Percentiles rank a stretch among this genome's conserved stretches.
These are phyloP conservation scores for Nebria ingens DNA, from an alignment of 1,140 invertebrate genomes.

Conservation along the genomic window DNA sequence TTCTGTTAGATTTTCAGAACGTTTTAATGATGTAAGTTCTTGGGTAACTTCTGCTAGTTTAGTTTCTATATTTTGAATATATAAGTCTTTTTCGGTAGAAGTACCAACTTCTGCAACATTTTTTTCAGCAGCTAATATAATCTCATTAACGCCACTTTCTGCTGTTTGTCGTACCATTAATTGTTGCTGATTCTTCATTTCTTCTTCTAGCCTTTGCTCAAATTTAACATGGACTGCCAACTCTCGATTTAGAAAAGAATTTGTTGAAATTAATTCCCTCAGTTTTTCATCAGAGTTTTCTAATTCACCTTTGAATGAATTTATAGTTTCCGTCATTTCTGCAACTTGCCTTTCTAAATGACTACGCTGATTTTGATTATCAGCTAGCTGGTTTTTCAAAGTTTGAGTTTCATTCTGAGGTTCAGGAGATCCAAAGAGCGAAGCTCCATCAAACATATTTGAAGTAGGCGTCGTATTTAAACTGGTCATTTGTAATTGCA, in stretches of 20 bases:
- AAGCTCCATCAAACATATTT: background rate
- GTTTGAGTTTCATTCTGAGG: background rate
- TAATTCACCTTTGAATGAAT: constrained; percentile 17
- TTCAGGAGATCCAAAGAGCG: constrained; percentile 5
- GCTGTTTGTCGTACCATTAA: constrained; percentile 13
- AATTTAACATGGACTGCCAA: constrained; percentile 12
- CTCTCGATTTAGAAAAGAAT: constrained; percentile 15
- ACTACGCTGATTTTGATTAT: background rate
- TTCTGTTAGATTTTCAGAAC: too few species aligned
- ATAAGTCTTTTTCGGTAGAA: too few species aligned
- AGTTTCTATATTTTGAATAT: background rate
- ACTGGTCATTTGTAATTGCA: constrained; percentile 21
- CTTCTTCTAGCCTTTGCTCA: constrained; percentile 10
- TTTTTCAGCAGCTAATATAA: background rate
- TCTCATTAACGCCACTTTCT: background rate
- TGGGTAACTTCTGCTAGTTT: background rate
- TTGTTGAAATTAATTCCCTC: background rate
- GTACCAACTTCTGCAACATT: background rate
- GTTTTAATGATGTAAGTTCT: too few species aligned
- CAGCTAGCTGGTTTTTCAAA: background rate
- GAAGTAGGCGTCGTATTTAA: background rate
- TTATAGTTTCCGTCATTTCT: constrained; percentile 15
- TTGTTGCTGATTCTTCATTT: constrained; percentile 13
- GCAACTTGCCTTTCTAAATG: constrained; percentile 17
- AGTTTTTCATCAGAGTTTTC: constrained; percentile 12